phyloP scores from a whole-genome alignment of 2,797 vertebrate genomes.

The Aldrovandia affinis region DNA sequence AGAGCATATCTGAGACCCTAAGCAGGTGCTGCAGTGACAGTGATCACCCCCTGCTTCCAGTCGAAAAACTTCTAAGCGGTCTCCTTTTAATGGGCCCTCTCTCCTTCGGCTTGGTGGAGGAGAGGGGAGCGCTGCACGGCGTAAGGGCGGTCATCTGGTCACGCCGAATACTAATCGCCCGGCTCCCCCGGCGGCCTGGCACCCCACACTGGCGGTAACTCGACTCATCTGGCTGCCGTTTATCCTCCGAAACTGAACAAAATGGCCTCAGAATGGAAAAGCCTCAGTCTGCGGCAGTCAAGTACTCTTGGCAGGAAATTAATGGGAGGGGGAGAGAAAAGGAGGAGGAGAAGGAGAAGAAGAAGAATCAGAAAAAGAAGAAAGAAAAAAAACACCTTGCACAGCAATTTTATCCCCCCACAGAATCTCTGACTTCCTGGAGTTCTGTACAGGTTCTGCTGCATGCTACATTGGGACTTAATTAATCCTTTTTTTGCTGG shows the following conservation, averaged over 20 bases:
- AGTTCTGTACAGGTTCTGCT: conserved; percentile 42
- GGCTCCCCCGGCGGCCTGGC: conserved; percentile 57
- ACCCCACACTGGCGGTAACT: conserved; percentile 57
- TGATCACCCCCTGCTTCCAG: conserved; percentile 4
- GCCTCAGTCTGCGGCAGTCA: conserved; percentile 70
- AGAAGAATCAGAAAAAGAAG: too few species aligned
- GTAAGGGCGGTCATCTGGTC: conserved; percentile 61
- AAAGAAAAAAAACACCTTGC: conserved; percentile 62
- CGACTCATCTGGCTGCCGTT: conserved; percentile 55
- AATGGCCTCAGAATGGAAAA: conserved; percentile 53
- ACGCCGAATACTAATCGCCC: conserved; percentile 56
- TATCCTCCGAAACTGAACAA: conserved; percentile 52
- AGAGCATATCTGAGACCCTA: too few species aligned
- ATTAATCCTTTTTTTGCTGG: conserved; percentile 51
- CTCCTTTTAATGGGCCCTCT: neutral
- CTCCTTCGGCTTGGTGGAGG: neutral
- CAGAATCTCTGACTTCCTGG: conserved; percentile 62
- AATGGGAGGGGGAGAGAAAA: conserved; percentile 49
- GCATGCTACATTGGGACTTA: conserved; percentile 47
- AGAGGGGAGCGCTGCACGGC: conserved; percentile 53
- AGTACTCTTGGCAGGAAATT: conserved; percentile 72
- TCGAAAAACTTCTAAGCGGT: conserved; percentile 31
- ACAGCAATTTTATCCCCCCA: conserved; percentile 59
- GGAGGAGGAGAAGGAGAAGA: conserved; percentile 31
- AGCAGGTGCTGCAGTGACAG: neutral